Base-by-base conservation (phyloP, 1,140 invertebrate species). In the Muscidifurax raptorellus region DNA sequence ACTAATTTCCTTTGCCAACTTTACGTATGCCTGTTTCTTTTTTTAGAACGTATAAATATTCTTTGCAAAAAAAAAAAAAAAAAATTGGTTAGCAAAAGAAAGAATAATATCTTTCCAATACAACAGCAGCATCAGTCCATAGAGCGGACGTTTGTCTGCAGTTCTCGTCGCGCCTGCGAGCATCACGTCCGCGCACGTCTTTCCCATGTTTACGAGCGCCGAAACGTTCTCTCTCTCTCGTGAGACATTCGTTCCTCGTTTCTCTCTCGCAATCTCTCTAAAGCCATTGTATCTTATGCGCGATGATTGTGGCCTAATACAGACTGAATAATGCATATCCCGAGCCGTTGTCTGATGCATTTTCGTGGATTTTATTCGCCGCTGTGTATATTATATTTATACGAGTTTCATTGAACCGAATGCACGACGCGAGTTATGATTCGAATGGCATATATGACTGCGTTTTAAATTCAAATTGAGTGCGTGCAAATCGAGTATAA, bases 241-340 rank as follows among this genome's bases (percentile, higher is more conserved):
- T 18, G 52, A 59, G 52, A 59, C 52, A 59, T 59, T 59, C 22
- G 52, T 22, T 59, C 52, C 52, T 59, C 52, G 52, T n/a, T 6
- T n/a, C 52, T 59, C 15, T 59, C 18, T 59, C 18, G 22, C 15
- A n/a, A 2, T 6, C 44, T 76, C 9, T 30, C 69, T 13, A 40
- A 69, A 13, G 32, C 22, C 71, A 74, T 32, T n/a, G 71, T 69
- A 9, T 30, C 25, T 30, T 27, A 69, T 30, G 13, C 32, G 32
- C 40, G 79, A 47, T 47, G 6, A 74, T 81, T 74, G 28, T 27
- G 7, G 7, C 13, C 44, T 72, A 52, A 81, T 81, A 15, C n/a
- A 28, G 12, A n/a, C 40, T 74, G 80, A 72, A 81, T 75, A 82
- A 82, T 75, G 59, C 71, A 82, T 59, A 15, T 1, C 28, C 27